These are phyloP conservation scores for Enteromius unitaeniatus DNA, from an alignment of 2,797 vertebrate species.

Conservation along the genomic window DNA sequence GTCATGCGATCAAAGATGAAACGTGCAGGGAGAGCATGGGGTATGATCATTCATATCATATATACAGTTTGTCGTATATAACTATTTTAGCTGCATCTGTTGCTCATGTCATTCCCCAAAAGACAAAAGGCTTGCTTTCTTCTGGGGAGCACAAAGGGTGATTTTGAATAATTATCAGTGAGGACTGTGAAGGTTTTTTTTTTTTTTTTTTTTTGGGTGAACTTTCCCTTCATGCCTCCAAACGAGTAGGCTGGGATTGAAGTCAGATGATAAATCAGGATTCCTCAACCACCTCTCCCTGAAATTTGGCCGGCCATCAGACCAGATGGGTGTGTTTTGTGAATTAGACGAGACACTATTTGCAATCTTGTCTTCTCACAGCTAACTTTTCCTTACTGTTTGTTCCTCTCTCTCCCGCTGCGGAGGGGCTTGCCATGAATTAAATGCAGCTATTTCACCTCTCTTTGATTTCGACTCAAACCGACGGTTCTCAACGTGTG, in stretches of 20 bases:
- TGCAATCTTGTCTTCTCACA: constrained; percentile 61
- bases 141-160: neutral
- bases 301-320: constrained; percentile 64
- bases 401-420: constrained; percentile 59
- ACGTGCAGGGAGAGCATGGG: constrained; percentile 1
- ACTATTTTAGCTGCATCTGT: neutral
- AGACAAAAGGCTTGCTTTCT: neutral
- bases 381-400: constrained; percentile 48
- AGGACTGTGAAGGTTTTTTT: neutral
- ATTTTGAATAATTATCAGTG: neutral
- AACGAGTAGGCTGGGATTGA: constrained; percentile 22
- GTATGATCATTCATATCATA: neutral
- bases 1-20: constrained; percentile 30
- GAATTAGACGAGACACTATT: constrained; percentile 63
- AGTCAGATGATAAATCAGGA: constrained; percentile 51
- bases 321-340: constrained; percentile 68
- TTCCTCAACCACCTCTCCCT: constrained; percentile 58
- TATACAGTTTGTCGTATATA: neutral
- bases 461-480: constrained; percentile 66
- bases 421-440: constrained; percentile 18
- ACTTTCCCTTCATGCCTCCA: constrained; percentile 16
- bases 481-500: constrained; percentile 19
- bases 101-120: neutral
- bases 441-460: constrained; percentile 60
- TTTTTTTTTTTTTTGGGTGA: neutral